Percentiles rank a stretch among this genome's conserved stretches.
phyloP scores from a whole-genome alignment of 2,888 invertebrate genomes.

The Drosophila meridionalis region DNA sequence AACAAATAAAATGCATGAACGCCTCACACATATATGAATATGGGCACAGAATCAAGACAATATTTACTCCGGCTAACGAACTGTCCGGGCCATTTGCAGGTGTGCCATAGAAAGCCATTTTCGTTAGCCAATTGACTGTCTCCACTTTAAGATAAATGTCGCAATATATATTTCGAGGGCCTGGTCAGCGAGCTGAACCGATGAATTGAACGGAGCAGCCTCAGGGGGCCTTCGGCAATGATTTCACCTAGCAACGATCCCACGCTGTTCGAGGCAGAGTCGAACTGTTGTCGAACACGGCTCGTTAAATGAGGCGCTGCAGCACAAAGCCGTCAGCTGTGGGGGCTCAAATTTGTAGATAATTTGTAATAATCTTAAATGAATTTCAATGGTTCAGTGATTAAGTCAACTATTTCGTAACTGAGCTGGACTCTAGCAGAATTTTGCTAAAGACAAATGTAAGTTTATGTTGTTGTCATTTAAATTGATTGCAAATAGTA shows the following conservation, averaged over 20 bases:
- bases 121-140: constrained; percentile 17
- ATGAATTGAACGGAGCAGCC: constrained; percentile 8
- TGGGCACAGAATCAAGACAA: constrained; percentile 47
- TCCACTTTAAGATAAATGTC: constrained; percentile 44
- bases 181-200: neutral
- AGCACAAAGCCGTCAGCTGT: neutral
- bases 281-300: constrained; percentile 6
- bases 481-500: neutral
- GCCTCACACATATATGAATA: constrained; percentile 46
- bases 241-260: constrained; percentile 7
- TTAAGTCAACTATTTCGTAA: neutral
- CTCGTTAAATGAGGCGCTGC: constrained; percentile 25
- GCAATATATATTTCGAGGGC: constrained; percentile 32
- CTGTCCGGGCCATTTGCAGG: constrained; percentile 3
- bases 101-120: constrained; percentile 22
- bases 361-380: neutral
- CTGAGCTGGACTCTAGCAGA: neutral
- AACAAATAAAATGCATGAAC: constrained; percentile 71
- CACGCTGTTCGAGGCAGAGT: constrained; percentile 20
- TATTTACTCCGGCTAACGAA: constrained; percentile 22
- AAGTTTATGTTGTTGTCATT: neutral
- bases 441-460: neutral
- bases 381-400: neutral
- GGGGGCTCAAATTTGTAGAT: neutral
- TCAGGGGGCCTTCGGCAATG: constrained; percentile 7